Base-by-base conservation (phyloP, 1,140 invertebrate genomes). In the Anastatus disparis region DNA sequence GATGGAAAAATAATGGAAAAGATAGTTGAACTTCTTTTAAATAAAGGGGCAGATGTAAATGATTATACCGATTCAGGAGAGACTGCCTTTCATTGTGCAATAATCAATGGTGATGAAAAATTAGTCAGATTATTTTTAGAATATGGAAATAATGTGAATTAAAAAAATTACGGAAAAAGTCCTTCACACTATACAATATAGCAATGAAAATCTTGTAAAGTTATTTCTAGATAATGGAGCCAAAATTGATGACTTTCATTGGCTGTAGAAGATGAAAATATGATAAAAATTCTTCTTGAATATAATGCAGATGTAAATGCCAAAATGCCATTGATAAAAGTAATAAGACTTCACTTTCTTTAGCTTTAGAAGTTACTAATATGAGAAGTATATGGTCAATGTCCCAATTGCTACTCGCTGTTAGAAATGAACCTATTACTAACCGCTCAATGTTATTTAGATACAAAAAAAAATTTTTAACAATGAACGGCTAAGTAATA, bases 161-260 rank as follows among this genome's bases (percentile, higher is more conserved):
- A 15, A 1, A 55, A 46, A 27, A 50, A 48, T 17, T 24, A 24
- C n/a, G 65, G 59, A 13, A 55, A 42, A 3, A 58, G 48, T 8
- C 26, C 24, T 27, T 24, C 50, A 6, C 22, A 29, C 27, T 13
- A 27, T 56, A 1, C 27, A 20, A 12, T 13, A 13, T 17, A 52
- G 65, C 42, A 46, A 38, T n/a, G 44, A 59, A 17, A 68, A 29
- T 15, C 35, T 48, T n/a, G 40, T 58, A 17, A 58, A 50, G 17
- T n/a, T 59, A 13, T 22, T 68, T 9, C 26, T 59, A 31, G 65
- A 59, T 15, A 31, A 13, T 40, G 29, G 56, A 20, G 56, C 58
- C 12, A n/a, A 24, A 7, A 64, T 64, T 9, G 46, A 52, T 15
- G 61, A 50, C 52, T 20, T 46, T 52, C n/a, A 13, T 64, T 10